Conservation (phyloP, 2,797 vertebrate genomes). For the Hozukius guyotensis region DNA sequence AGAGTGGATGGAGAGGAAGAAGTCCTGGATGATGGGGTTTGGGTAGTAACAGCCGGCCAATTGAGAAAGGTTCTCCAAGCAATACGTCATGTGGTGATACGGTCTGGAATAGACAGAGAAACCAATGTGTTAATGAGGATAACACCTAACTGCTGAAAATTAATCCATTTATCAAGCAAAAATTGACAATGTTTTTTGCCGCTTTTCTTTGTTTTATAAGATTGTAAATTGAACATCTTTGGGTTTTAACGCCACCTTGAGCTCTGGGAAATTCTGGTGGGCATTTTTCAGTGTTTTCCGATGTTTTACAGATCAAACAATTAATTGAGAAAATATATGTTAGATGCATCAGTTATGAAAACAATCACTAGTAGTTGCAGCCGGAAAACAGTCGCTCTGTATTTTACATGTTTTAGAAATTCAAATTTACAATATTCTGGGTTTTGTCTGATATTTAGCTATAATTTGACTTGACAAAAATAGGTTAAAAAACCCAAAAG, state of each 20-base stretch:
- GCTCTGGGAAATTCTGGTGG: too few species aligned
- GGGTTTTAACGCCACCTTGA: too few species aligned
- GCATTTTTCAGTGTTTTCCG: too few species aligned
- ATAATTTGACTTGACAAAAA: neutral
- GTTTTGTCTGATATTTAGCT: neutral
- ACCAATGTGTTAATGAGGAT: neutral
- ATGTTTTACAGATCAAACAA: too few species aligned
- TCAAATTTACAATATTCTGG: neutral
- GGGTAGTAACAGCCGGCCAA: slow-evolving; percentile 33
- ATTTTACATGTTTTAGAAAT: neutral
- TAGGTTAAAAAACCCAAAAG: neutral
- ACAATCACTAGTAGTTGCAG: neutral
- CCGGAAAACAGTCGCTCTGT: neutral
- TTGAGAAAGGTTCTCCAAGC: rapidly evolving
- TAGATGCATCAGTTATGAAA: neutral
- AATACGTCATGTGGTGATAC: slow-evolving; percentile 39
- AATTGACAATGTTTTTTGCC: neutral
- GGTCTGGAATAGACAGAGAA: slow-evolving; percentile 46
- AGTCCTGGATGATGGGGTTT: slow-evolving; percentile 60
- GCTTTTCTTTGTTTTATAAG: neutral
- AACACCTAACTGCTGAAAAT: neutral
- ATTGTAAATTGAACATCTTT: too few species aligned
- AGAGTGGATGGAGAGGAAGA: slow-evolving; percentile 73
- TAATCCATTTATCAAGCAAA: neutral
- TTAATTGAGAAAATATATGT: neutral